Evolutionary conservation across 2,113 vertebrate genomes (phyloP), one percentile per base, ranked within the genome.

Genomic region (Muscicapa adusta): DNA sequence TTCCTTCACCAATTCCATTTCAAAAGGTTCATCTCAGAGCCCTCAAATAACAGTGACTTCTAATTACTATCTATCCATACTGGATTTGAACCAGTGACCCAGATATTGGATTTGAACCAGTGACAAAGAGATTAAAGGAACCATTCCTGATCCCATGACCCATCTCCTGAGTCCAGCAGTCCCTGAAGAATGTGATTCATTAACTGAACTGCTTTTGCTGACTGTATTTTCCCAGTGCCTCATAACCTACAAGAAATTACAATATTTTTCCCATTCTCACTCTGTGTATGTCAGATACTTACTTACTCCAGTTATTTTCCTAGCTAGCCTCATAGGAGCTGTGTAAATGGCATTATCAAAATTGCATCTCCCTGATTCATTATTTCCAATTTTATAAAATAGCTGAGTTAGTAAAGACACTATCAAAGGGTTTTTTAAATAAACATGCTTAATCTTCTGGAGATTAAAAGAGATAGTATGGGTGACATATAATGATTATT

Each of bases 371-470:
- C 80, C 48, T 50, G 47, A 96, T 96, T 96, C 88, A 89, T 95
- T 96, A 91, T 94, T 95, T 96, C 94, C 57, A 94, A 89, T 88
- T 96, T 81, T 53, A 83, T 57, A 77, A 86, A 96, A 95, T 75
- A 94, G 84, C 91, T 89, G 80, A 94, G 79, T 84, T 89, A 80
- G 58, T 91, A 85, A 96, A 97, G 95, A 94, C 84, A 81, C 42
- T 95, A 97, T 97, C 91, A 96, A 96, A 96, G 94, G 43, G 12
- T 26, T 45, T 96, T 96, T 97, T 86, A 96, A 97, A 95, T 92
- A 96, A 95, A 96, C 84, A 94, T 86, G 71, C 63, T 96, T 97
- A 95, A 97, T 96, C 88, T 94, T 95, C 73, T 90, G 43, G 90
- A 96, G 95, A 96, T 96, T 96, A 96, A 96, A 96, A 95, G 89